Evolutionary conservation across 2,113 vertebrate species (phyloP).

Genomic region (Malurus melanocephalus): DNA sequence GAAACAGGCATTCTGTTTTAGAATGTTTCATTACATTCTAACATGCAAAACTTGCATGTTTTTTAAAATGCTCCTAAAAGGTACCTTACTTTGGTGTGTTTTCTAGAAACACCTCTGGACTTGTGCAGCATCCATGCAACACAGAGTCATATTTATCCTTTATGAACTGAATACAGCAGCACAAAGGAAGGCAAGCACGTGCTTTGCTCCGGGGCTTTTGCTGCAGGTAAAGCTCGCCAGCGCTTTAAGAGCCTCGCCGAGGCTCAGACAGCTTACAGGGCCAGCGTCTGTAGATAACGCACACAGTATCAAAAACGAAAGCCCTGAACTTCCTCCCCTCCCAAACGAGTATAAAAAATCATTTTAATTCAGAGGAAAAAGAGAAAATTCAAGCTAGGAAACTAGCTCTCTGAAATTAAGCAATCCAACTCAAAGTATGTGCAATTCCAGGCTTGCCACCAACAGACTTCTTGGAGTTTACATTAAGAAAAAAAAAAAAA

Average conservation of each 20-base stretch:
- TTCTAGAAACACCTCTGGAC: neutral
- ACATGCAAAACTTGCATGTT: neutral
- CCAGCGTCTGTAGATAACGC: fast-evolving
- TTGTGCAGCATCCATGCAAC: neutral
- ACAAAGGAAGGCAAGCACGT: fast-evolving
- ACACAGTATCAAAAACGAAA: neutral
- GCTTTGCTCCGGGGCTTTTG: neutral
- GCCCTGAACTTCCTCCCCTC: neutral
- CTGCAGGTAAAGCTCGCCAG: neutral
- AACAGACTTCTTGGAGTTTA: neutral
- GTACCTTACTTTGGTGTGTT: neutral
- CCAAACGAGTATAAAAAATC: neutral
- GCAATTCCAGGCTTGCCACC: neutral
- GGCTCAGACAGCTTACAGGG: neutral
- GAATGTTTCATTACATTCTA: neutral
- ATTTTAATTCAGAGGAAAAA: neutral
- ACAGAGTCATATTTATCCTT: neutral
- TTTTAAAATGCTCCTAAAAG: neutral
- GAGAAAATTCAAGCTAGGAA: neutral
- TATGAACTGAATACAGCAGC: neutral
- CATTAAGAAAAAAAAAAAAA: neutral
- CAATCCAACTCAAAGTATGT: neutral
- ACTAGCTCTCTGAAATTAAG: neutral
- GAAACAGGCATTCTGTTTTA: neutral
- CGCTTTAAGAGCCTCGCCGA: fast-evolving